These are phyloP conservation scores for Mesorhabditis sp. DNA, from an alignment of 2,888 invertebrate genomes.

Conservation along the genomic window DNA sequence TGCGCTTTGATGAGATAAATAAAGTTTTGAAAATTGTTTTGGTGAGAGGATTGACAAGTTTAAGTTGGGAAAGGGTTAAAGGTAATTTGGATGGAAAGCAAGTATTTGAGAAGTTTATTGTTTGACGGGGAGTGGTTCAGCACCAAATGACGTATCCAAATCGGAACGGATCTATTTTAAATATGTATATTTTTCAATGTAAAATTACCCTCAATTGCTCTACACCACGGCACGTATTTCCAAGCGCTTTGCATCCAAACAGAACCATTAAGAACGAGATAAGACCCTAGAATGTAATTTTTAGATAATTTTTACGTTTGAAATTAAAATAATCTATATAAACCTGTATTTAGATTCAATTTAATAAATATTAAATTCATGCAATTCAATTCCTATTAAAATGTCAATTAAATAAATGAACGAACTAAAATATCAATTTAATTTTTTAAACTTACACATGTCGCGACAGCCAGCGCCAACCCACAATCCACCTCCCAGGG, in stretches of 20 bases:
- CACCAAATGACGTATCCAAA: neutral
- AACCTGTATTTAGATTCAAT: too few relatives aligned
- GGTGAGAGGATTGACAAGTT: neutral
- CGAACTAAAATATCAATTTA: neutral
- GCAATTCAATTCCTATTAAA: too few relatives aligned
- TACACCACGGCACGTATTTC: neutral
- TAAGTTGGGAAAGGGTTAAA: neutral
- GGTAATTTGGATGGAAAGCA: neutral
- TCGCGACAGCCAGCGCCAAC: neutral
- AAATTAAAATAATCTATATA: too few relatives aligned
- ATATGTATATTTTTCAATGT: neutral
- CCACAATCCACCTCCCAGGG: neutral
- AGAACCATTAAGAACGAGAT: neutral
- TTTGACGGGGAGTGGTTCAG: neutral
- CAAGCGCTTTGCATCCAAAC: neutral
- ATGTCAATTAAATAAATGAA: too few relatives aligned
- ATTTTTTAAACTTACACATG: neutral
- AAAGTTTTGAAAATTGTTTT: neutral
- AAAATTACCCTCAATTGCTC: slow-evolving; percentile 3
- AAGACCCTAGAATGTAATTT: neutral
- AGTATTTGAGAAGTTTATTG: neutral
- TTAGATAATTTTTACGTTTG: neutral
- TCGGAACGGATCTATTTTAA: neutral
- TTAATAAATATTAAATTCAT: too few relatives aligned
- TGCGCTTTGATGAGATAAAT: too few relatives aligned